Conservation (phyloP, 2,888 invertebrate genomes). For the Lamellibrachia columna region DNA sequence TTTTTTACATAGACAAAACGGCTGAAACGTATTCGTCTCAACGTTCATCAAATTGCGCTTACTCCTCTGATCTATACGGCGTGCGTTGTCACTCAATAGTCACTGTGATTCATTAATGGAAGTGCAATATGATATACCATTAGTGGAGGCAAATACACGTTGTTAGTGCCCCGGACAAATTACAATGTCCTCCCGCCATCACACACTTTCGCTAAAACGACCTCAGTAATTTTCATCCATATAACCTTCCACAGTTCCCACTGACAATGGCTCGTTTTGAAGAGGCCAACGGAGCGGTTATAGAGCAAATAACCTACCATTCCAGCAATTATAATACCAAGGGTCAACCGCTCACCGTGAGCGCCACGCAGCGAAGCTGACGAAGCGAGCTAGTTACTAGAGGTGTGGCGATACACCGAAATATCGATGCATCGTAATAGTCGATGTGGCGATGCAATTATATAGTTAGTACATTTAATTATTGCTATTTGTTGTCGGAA, state of each 20-base stretch:
- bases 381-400: too few species aligned
- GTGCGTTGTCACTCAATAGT: background rate
- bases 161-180: background rate
- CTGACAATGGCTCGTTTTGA: too few species aligned
- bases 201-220: background rate
- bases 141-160: background rate
- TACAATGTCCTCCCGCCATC: background rate
- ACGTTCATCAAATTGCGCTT: too few species aligned
- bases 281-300: background rate
- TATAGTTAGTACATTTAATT: too few species aligned
- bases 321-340: background rate
- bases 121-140: background rate
- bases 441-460: too few species aligned
- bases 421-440: too few species aligned
- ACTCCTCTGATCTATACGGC: too few species aligned
- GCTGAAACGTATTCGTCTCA: too few species aligned
- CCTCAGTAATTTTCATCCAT: background rate
- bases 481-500: too few species aligned
- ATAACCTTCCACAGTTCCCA: background rate
- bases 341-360: background rate
- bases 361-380: too few species aligned
- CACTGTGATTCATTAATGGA: background rate
- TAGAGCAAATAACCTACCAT: background rate
- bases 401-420: too few species aligned
- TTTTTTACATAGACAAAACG: too few species aligned